These are phyloP conservation scores for Myotis lucifugus DNA, from an alignment of 2,113 vertebrate genomes.

Conservation along the genomic window DNA sequence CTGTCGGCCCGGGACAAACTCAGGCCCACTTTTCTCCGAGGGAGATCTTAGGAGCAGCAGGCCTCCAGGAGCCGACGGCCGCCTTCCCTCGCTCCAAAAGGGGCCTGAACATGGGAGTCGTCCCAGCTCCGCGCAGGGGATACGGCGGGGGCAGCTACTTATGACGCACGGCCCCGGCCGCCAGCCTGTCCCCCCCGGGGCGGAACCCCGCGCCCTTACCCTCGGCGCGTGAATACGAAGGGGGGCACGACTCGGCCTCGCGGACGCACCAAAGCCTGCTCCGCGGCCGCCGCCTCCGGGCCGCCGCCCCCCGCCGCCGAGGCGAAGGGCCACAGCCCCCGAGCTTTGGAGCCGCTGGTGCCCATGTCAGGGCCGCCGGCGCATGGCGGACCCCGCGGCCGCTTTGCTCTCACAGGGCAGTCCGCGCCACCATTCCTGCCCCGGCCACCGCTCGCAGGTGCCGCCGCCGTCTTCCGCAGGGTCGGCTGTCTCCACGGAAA, in stretches of 20 bases:
- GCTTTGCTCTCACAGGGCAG: constrained; percentile 47
- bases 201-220: constrained; percentile 82
- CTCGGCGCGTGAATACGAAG: constrained; percentile 94
- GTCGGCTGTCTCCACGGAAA: constrained; percentile 75
- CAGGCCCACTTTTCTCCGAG: neutral
- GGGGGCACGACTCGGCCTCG: constrained; percentile 89
- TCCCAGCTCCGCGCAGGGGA: neutral
- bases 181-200: constrained; percentile 7
- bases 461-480: constrained; percentile 58
- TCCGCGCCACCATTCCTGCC: constrained; percentile 17
- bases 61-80: neutral
- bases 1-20: neutral
- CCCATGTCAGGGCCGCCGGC: constrained; percentile 90
- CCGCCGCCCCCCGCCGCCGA: constrained; percentile 85
- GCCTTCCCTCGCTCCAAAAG: neutral
- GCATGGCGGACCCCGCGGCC: constrained; percentile 51
- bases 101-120: neutral
- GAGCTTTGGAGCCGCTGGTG: constrained; percentile 93
- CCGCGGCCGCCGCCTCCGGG: constrained; percentile 81
- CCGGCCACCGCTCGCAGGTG: neutral
- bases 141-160: too few species aligned
- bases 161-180: neutral
- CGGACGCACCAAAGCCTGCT: constrained; percentile 90
- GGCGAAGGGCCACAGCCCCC: constrained; percentile 93
- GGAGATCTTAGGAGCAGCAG: neutral